A percentile compares a stretch with the other conserved stretches of the same genome.
phyloP scores from a whole-genome alignment of 2,797 vertebrate species.

The Falco novaeseelandiae region DNA sequence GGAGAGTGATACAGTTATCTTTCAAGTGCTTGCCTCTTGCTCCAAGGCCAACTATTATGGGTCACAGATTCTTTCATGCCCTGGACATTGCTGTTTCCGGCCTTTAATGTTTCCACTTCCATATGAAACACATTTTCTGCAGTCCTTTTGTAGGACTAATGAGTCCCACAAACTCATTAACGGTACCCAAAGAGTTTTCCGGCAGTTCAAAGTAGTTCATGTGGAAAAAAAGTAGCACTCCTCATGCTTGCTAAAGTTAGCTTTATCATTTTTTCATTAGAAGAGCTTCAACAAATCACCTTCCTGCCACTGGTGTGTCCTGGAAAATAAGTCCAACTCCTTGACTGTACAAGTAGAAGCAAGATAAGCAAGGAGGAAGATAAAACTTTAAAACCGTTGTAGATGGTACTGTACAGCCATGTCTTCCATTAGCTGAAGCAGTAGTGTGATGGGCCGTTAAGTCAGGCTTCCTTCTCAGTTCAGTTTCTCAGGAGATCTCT shows the following conservation, averaged over 20 bases:
- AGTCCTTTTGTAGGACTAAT: neutral
- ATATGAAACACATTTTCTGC: neutral
- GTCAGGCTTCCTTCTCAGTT: neutral
- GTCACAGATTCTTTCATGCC: neutral
- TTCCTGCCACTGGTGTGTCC: accelerated
- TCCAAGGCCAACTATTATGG: neutral
- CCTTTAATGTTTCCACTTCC: neutral
- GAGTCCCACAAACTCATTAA: neutral
- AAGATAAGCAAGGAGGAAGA: neutral
- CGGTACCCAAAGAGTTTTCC: neutral
- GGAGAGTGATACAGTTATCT: neutral
- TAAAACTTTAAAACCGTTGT: neutral
- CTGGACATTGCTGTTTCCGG: neutral
- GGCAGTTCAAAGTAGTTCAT: neutral
- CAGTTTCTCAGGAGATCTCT: neutral
- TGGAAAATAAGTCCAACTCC: neutral
- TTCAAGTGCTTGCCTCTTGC: neutral
- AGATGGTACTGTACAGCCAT: neutral
- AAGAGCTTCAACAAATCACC: neutral
- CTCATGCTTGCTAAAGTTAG: neutral
- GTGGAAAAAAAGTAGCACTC: neutral
- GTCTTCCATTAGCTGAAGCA: neutral
- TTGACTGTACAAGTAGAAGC: neutral
- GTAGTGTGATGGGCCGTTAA: neutral
- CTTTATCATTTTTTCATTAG: neutral